Evolutionary conservation across 2,113 vertebrate genomes (phyloP).

Genomic region (Leptosomus discolor): DNA sequence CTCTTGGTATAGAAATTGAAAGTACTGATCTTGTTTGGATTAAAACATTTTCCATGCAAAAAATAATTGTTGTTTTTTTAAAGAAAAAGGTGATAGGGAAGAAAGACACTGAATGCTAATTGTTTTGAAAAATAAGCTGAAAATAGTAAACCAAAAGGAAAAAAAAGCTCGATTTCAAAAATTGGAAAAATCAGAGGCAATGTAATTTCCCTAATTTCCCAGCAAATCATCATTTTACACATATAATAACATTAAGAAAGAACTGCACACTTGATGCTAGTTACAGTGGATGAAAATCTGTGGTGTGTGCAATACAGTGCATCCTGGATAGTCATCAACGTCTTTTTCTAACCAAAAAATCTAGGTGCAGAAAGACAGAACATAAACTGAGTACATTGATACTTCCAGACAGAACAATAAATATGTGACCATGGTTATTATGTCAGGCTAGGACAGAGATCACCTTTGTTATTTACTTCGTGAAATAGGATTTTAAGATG

Average conservation of each 20-base stretch:
- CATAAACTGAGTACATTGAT: not conserved
- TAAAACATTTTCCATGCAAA: not conserved
- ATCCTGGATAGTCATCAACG: not conserved
- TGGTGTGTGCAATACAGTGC: not conserved
- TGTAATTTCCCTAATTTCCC: not conserved
- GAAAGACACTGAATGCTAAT: not conserved
- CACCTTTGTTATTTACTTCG: not conserved
- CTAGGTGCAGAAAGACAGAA: not conserved
- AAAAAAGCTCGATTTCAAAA: not conserved
- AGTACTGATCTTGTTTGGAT: not conserved
- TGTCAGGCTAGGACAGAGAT: not conserved
- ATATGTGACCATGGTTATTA: not conserved
- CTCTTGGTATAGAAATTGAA: not conserved
- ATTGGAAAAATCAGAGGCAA: not conserved
- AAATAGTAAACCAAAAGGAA: not conserved
- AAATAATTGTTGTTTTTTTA: not conserved
- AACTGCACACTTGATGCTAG: not conserved
- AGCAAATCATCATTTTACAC: not conserved
- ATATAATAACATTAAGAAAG: not conserved
- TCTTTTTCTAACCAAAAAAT: not conserved
- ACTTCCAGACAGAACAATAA: not conserved
- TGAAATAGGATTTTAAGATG: not conserved
- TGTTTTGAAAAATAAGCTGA: not conserved
- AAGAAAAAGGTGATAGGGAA: accelerated
- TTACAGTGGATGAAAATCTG: not conserved